Conservation (phyloP, 2,797 vertebrate species). For the Esox lucius region DNA sequence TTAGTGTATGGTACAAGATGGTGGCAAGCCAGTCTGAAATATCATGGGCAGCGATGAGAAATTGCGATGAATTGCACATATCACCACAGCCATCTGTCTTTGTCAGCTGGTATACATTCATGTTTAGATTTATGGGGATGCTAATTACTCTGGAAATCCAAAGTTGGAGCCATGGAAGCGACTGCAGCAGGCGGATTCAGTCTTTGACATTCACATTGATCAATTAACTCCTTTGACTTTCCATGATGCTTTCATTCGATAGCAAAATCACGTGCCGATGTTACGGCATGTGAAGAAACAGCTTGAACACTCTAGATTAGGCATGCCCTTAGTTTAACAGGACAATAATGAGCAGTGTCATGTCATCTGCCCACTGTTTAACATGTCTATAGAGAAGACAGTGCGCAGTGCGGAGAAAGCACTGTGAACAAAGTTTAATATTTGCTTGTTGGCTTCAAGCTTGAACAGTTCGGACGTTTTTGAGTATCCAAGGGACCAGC, state of each 20-base stretch:
- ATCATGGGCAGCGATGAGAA: not conserved
- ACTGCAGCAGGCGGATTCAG: not conserved
- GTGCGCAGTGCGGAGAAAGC: not conserved
- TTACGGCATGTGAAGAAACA: not conserved
- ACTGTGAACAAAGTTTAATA: conserved; percentile 5
- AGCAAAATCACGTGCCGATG: not conserved
- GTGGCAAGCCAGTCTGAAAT: not conserved
- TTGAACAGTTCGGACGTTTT: conserved; percentile 61
- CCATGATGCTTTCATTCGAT: not conserved
- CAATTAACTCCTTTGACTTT: not conserved
- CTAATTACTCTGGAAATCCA: conserved; percentile 2
- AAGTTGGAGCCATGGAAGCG: not conserved
- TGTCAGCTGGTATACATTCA: not conserved
- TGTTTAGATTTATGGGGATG: not conserved
- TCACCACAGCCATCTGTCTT: not conserved
- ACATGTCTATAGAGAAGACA: conserved; percentile 5
- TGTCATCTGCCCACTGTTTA: not conserved
- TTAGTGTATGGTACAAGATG: not conserved
- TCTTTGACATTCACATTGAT: not conserved
- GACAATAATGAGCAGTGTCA: not conserved
- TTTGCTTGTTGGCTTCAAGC: conserved; percentile 51
- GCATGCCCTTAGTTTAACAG: not conserved
- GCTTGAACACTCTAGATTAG: not conserved
- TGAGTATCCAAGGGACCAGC: conserved; percentile 47
- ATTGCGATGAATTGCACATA: not conserved